Conservation (phyloP, 2,888 invertebrate genomes). For the Zygothrica quintamaculata region DNA sequence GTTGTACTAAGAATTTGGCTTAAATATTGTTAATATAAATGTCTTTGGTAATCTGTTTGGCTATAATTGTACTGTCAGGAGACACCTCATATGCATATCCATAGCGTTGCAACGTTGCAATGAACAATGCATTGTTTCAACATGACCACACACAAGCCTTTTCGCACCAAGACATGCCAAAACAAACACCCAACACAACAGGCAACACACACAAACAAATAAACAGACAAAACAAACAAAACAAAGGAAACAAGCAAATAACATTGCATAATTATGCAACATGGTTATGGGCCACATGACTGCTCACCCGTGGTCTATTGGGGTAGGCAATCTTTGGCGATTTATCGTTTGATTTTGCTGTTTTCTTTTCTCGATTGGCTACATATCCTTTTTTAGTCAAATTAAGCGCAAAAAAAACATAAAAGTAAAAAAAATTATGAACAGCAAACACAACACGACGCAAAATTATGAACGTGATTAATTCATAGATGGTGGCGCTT, state of each 20-base stretch:
- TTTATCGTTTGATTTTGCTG: conserved; percentile 47
- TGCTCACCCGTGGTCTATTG: conserved; percentile 35
- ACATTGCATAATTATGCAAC: conserved; percentile 75
- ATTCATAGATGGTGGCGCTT: conserved; percentile 81
- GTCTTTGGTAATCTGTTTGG: conserved; percentile 2
- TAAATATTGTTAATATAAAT: too few relatives aligned
- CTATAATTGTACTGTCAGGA: too few relatives aligned
- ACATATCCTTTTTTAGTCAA: conserved; percentile 73
- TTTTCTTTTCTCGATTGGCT: conserved; percentile 37
- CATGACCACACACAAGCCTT: conserved; percentile 78
- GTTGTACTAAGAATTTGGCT: too few relatives aligned
- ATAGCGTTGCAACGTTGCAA: conserved; percentile 14
- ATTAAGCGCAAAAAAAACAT: conserved; percentile 64
- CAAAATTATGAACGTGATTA: conserved; percentile 80
- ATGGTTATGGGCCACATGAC: conserved; percentile 46
- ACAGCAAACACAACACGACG: conserved; percentile 63
- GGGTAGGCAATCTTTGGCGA: conserved; percentile 44
- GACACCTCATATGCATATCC: conserved; percentile 51
- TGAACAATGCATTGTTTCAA: conserved; percentile 76
- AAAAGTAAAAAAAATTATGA: conserved; percentile 49
- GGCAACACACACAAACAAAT: conserved; percentile 14
- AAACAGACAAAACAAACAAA: conserved; percentile 33
- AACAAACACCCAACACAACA: conserved; percentile 55
- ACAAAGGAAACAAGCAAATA: conserved; percentile 13
- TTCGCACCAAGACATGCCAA: conserved; percentile 74